These are phyloP conservation scores for Laticauda laticaudata DNA, from an alignment of 2,113 vertebrate species.

Conservation along the genomic window DNA sequence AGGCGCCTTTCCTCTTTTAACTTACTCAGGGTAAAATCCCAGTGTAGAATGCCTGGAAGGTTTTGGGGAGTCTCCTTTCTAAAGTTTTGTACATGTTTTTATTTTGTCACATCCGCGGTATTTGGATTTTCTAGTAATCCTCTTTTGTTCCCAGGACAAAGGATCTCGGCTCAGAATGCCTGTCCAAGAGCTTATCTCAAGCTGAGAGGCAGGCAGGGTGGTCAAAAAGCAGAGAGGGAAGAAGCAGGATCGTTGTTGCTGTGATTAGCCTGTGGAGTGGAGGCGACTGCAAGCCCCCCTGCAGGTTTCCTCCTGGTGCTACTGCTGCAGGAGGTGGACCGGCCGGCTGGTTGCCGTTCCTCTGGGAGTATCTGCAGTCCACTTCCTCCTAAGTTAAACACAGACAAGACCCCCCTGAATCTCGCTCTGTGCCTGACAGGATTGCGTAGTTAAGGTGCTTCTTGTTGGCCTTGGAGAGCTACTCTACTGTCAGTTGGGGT, in stretches of 20 bases:
- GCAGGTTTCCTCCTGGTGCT: not conserved
- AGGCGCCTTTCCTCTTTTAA: constrained; percentile 64
- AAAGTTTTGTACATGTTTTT: constrained; percentile 36
- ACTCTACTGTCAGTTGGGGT: not conserved
- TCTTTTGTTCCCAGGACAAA: not conserved
- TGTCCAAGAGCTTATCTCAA: not conserved
- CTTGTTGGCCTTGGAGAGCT: not conserved
- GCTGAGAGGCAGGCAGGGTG: not conserved
- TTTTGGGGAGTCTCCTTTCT: constrained; percentile 74
- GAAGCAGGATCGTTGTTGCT: not conserved
- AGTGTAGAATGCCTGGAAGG: constrained; percentile 75
- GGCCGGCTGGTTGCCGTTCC: not conserved
- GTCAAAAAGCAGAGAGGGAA: not conserved
- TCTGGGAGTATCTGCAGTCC: not conserved
- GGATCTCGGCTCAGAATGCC: constrained; percentile 42
- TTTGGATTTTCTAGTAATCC: not conserved
- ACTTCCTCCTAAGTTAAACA: not conserved
- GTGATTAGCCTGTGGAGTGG: not conserved
- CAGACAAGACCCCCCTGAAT: not conserved
- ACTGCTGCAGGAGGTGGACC: not conserved
- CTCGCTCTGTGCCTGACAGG: not conserved
- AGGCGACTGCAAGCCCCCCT: not conserved
- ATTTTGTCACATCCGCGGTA: not conserved
- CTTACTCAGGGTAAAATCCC: constrained; percentile 77
- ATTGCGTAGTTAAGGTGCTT: not conserved